A percentile compares a stretch with the other conserved stretches of the same genome.
phyloP scores from a whole-genome alignment of 1,140 invertebrate genomes.

The Eueides isabella region DNA sequence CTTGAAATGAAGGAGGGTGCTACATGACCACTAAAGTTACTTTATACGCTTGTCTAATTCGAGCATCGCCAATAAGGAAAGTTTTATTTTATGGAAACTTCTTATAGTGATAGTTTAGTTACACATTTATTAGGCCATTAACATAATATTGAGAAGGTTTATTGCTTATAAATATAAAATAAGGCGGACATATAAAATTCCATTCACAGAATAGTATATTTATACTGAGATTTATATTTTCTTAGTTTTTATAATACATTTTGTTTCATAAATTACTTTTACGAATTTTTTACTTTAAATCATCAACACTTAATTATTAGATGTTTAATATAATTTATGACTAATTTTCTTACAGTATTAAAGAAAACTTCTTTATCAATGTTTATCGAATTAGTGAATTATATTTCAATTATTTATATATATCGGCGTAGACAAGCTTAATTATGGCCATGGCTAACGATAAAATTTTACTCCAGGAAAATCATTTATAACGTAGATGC shows the following conservation, averaged over 20 bases:
- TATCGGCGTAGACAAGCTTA: no score
- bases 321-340: no score
- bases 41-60: constrained; percentile 53
- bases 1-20: constrained; percentile 40
- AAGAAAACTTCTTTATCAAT: not conserved
- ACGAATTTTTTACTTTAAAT: no score
- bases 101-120: constrained; percentile 43
- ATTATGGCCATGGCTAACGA: no score
- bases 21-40: constrained; percentile 42
- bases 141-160: constrained; percentile 31
- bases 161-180: constrained; percentile 17
- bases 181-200: constrained; percentile 9
- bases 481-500: no score
- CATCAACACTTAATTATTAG: no score
- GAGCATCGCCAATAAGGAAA: constrained; percentile 45
- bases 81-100: constrained; percentile 48
- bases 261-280: no score
- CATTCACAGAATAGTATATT: constrained; percentile 3
- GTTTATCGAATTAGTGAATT: not conserved
- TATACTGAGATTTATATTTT: not conserved
- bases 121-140: constrained; percentile 47
- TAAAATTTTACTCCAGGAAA: no score
- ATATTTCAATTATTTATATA: no score
- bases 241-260: no score
- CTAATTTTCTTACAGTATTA: no score